Base-by-base conservation (phyloP, 2,888 invertebrate species). In the Agrilus mali region DNA sequence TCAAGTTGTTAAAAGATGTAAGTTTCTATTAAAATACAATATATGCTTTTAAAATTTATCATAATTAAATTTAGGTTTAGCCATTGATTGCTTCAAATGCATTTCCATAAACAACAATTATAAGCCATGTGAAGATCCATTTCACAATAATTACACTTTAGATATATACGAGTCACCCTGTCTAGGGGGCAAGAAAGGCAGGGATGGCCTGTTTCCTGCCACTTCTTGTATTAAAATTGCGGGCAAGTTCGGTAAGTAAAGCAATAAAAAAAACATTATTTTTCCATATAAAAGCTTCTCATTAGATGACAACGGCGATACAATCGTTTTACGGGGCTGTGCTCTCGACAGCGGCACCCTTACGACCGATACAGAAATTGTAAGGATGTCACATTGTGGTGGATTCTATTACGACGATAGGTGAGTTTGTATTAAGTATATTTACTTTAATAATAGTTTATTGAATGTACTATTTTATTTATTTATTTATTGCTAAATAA, bases 321-420 rank as follows among this genome's bases (percentile, higher is more conserved):
- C 80, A 1, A 80, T 95, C 55, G 85, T 87, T 4, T 84, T 96
- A n/a, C 76, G 96, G 15, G 87, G 87, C 43, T 96, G 96, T 68
- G 95, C 94, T 1, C 71, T 95, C 55, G 96, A 96, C 70, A 93
- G 93, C 53, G 95, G 96, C 2, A 92, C 93, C 0, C 77, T 87
- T 39, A 96, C 94, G 42, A 92, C 93, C 0, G 95, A 96, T 67
- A 95, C 95, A 0, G 96, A 96, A 71, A 84, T 96, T 47, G 87
- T 95, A 41, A 74, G 96, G 52, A 92, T 93, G 86, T 92, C 92
- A n/a, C 95, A 96, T 66, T 96, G 96, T 64, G 96, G 96, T 27
- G 78, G 88, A 53, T 93, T 96, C 69, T 86, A 85, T 64, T 94
- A 88, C 60, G 81, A 90, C 55, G 80, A 82, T 53, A 81, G 83